Evolutionary conservation across 2,797 vertebrate species (phyloP).

Genomic region (Cirrhinus molitorella): DNA sequence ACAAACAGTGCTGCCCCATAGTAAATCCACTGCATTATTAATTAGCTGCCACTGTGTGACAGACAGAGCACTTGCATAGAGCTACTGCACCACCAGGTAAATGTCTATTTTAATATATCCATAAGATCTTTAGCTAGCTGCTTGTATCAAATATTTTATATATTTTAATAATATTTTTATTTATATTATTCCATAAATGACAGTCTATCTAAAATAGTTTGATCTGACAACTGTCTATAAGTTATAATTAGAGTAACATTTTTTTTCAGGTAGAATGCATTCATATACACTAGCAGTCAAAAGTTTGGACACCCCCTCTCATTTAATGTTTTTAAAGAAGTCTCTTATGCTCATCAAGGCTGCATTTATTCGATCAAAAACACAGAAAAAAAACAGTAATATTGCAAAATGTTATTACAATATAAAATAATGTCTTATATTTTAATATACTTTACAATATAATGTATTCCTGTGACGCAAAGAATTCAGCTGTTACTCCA

Average conservation of each 20-base stretch:
- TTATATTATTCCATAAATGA: not conserved
- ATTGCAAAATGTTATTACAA: too few species aligned
- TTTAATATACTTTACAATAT: too few species aligned
- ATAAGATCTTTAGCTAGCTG: not conserved
- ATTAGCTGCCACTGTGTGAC: constrained; percentile 44
- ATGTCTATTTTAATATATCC: constrained; percentile 20
- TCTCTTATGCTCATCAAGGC: too few species aligned
- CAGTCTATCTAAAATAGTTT: not conserved
- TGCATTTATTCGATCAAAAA: too few species aligned
- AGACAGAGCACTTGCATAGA: constrained; percentile 7
- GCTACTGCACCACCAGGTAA: constrained; percentile 53
- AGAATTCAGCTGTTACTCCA: too few species aligned
- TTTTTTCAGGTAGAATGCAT: not conserved
- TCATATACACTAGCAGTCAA: too few species aligned
- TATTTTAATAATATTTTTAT: too few species aligned
- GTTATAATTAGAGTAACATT: not conserved
- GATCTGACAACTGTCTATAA: not conserved
- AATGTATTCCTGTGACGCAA: too few species aligned
- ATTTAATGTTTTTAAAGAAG: too few species aligned
- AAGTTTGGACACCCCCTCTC: too few species aligned
- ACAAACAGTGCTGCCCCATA: constrained; percentile 42
- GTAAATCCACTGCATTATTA: constrained; percentile 68
- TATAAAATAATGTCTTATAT: too few species aligned
- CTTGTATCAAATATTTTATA: not conserved
- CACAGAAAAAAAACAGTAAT: too few species aligned